These are phyloP conservation scores for Sinohyriopsis cumingii DNA, from an alignment of 2,888 invertebrate genomes.

Conservation along the genomic window DNA sequence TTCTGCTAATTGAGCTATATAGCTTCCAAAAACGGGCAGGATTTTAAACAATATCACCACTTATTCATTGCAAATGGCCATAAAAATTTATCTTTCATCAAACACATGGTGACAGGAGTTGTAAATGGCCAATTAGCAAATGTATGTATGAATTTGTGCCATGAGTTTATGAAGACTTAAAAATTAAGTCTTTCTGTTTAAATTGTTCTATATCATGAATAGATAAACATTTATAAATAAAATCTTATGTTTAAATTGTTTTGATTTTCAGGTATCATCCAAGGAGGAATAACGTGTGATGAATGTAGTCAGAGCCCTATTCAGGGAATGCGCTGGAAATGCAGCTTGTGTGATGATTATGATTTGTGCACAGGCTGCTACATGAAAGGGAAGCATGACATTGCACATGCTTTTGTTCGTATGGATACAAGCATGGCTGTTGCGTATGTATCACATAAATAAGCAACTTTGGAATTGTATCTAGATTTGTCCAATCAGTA, in stretches of 20 bases:
- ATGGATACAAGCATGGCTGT: slow-evolving; percentile 76
- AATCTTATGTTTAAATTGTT: not conserved
- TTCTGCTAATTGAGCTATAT: too few species aligned
- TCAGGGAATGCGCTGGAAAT: slow-evolving; percentile 86
- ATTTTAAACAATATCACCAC: too few species aligned
- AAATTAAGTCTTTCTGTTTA: not conserved
- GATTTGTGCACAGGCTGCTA: slow-evolving; percentile 88
- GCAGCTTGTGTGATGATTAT: slow-evolving; percentile 83
- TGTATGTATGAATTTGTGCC: too few species aligned
- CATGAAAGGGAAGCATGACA: slow-evolving; percentile 85
- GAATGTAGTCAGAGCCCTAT: slow-evolving; percentile 83
- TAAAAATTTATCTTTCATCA: too few species aligned
- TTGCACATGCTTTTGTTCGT: slow-evolving; percentile 82
- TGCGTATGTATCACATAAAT: slow-evolving; percentile 29
- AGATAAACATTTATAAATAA: too few species aligned
- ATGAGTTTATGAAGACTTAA: too few species aligned
- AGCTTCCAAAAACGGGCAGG: too few species aligned
- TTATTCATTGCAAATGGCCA: too few species aligned
- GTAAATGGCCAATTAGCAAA: too few species aligned
- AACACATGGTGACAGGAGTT: too few species aligned
- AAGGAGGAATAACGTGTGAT: slow-evolving; percentile 85
- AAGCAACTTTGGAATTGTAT: not conserved
- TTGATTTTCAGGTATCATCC: slow-evolving; percentile 80
- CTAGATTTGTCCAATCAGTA: too few species aligned
- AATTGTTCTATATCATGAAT: not conserved